Conservation (phyloP, 2,797 vertebrate genomes). For the Aythya fuligula region DNA sequence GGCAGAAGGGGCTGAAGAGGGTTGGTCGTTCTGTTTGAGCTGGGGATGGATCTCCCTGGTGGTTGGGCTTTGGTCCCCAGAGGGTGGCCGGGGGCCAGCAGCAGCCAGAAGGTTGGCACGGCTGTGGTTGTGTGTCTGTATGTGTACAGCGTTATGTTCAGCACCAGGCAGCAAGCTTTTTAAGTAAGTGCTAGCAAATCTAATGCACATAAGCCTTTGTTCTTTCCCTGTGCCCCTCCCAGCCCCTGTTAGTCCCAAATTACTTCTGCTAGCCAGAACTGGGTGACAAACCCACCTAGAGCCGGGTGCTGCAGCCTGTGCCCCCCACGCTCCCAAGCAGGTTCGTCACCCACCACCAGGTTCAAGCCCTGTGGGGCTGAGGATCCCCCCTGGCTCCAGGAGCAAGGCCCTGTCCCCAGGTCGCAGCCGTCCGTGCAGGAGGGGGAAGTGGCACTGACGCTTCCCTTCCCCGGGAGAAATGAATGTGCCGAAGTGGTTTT, state of each 20-base stretch:
- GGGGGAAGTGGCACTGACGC: not conserved
- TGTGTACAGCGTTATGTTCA: not conserved
- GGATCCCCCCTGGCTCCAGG: no score
- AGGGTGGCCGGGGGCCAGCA: not conserved
- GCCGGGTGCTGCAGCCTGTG: no score
- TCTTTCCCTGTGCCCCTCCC: not conserved
- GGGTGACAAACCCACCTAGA: no score
- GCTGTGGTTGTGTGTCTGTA: no score
- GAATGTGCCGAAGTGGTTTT: not conserved
- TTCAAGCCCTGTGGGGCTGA: no score
- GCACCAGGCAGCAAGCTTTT: not conserved
- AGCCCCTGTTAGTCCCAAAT: not conserved
- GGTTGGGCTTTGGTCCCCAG: no score
- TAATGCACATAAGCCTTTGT: not conserved
- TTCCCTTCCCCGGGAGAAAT: not conserved
- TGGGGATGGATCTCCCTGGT: not conserved
- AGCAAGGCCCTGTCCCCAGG: no score
- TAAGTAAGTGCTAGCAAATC: not conserved
- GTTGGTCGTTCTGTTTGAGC: not conserved
- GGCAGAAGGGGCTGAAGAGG: not conserved
- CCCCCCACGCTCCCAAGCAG: no score
- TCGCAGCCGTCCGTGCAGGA: not conserved
- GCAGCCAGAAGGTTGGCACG: not conserved
- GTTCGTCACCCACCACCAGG: no score
- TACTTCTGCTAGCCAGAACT: not conserved